phyloP scores from a whole-genome alignment of 1,140 invertebrate genomes.

The Conopomorpha cramerella region DNA sequence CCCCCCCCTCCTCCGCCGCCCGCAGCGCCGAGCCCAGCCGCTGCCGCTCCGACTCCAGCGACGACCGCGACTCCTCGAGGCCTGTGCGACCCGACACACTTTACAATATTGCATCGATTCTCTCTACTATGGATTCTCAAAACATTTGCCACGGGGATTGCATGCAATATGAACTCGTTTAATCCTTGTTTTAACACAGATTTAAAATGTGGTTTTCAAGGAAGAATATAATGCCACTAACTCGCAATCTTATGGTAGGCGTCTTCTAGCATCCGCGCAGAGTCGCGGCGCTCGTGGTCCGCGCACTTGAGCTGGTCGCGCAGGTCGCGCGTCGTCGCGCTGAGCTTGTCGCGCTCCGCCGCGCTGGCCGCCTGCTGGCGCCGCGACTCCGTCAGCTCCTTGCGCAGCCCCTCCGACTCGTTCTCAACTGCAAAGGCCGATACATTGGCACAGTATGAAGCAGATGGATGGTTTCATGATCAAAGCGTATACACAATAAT shows the following conservation, averaged over 20 bases:
- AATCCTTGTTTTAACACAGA: no score
- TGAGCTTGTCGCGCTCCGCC: conserved; percentile 86
- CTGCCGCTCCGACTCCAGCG: conserved; percentile 71
- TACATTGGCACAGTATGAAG: no score
- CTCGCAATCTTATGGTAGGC: conserved; percentile 80
- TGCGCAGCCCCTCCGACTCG: conserved; percentile 72
- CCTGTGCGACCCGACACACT: no score
- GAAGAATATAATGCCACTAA: no score
- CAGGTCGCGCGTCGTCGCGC: conserved; percentile 80
- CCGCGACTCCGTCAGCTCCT: conserved; percentile 82
- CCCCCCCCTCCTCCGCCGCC: conserved; percentile 75
- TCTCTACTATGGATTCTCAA: no score
- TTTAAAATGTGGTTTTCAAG: no score
- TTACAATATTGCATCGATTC: no score
- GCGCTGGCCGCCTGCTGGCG: conserved; percentile 77
- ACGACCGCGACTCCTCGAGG: conserved; percentile 76
- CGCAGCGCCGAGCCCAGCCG: conserved; percentile 73
- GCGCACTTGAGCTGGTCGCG: conserved; percentile 81
- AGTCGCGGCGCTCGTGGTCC: conserved; percentile 83
- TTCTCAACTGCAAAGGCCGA: conserved; percentile 80
- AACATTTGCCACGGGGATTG: no score
- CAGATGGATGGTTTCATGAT: no score
- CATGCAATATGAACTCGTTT: no score
- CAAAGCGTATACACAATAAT: no score
- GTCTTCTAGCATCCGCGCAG: conserved; percentile 77